A percentile compares a stretch with the other conserved stretches of the same genome.
These are phyloP conservation scores for Scomber scombrus DNA, from an alignment of 2,113 vertebrate species.

Conservation along the genomic window DNA sequence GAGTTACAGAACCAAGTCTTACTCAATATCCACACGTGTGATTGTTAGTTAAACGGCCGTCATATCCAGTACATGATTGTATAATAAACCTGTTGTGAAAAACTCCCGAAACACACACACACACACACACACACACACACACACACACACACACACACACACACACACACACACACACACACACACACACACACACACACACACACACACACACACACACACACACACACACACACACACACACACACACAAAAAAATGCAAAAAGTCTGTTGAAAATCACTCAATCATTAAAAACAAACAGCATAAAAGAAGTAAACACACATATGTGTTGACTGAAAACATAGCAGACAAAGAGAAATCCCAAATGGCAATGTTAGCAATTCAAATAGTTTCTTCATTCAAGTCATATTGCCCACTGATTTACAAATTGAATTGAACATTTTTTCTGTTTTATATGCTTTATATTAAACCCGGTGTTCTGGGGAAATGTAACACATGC, in stretches of 20 bases:
- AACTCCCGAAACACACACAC: not conserved
- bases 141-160: too few species aligned
- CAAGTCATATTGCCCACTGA: not conserved
- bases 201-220: too few species aligned
- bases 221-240: too few species aligned
- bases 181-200: too few species aligned
- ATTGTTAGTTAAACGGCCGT: not conserved
- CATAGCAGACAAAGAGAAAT: slow-evolving; percentile 10
- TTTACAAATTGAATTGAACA: not conserved
- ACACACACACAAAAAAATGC: too few species aligned
- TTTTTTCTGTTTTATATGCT: slow-evolving; percentile 6
- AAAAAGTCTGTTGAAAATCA: too few species aligned
- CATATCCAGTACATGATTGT: not conserved
- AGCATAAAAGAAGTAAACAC: not conserved
- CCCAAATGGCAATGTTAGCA: slow-evolving; percentile 16
- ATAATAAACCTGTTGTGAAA: not conserved
- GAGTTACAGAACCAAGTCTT: slow-evolving; percentile 4
- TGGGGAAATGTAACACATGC: slow-evolving; percentile 73
- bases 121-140: too few species aligned
- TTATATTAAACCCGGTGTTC: slow-evolving; percentile 23
- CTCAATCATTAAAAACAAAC: not conserved
- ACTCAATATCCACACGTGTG: slow-evolving; percentile 6
- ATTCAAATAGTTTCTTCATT: slow-evolving; percentile 2
- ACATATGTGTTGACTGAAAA: slow-evolving; percentile 1
- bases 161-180: too few species aligned